Evolutionary conservation across 2,113 vertebrate genomes (phyloP).

Genomic region (Nibea albiflora): DNA sequence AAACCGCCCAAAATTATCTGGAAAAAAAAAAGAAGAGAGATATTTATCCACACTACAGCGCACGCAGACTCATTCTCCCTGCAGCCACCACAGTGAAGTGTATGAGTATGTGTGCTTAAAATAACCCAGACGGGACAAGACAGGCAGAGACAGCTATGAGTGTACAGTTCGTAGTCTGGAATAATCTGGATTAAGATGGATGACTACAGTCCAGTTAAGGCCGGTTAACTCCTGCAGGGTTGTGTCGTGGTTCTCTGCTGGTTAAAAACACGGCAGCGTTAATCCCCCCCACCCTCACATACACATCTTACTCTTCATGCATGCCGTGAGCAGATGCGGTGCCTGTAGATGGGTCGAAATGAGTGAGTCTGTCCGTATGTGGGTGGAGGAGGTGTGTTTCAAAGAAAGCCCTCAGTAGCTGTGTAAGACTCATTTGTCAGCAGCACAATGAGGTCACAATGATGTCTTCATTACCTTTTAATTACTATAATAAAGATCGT

Average conservation of each 20-base stretch:
- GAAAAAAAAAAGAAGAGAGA: too few species aligned
- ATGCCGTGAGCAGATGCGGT: neutral
- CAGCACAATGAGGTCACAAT: neutral
- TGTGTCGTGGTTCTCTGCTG: neutral
- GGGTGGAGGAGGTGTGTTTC: conserved; percentile 18
- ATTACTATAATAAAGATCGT: conserved; percentile 21
- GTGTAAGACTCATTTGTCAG: neutral
- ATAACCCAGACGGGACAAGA: conserved; percentile 61
- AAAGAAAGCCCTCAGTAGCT: neutral
- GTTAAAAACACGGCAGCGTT: neutral
- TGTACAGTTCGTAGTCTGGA: conserved; percentile 35
- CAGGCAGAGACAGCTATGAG: conserved; percentile 16
- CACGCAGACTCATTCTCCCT: conserved; percentile 7
- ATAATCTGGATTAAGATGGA: conserved; percentile 65
- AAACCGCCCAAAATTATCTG: neutral
- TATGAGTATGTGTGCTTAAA: conserved; percentile 50
- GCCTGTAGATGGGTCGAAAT: conserved; percentile 2
- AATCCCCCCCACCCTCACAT: conserved; percentile 28
- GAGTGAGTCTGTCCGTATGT: neutral
- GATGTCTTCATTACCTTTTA: neutral
- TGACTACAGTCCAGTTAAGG: conserved; percentile 24
- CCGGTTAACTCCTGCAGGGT: conserved; percentile 10
- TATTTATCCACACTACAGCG: conserved; percentile 6
- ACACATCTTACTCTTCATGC: conserved; percentile 34
- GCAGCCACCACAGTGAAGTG: neutral